Evolutionary conservation across 2,113 vertebrate species (phyloP).

Genomic region (Gopherus evgoodei): DNA sequence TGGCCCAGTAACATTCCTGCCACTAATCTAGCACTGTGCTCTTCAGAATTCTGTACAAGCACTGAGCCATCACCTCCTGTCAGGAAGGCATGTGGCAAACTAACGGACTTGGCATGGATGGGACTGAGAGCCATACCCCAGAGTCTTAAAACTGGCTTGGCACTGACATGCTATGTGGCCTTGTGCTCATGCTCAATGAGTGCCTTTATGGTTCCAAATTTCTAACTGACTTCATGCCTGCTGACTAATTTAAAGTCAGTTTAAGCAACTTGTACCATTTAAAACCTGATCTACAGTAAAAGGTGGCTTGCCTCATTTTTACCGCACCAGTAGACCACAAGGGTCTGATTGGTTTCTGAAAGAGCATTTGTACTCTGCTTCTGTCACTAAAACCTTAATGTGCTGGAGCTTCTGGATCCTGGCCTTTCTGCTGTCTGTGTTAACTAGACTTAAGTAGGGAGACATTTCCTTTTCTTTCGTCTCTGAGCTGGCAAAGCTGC

Average conservation of each 20-base stretch:
- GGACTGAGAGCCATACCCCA: neutral
- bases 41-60: neutral
- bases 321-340: neutral
- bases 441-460: neutral
- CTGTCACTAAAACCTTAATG: neutral
- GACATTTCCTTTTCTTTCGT: neutral
- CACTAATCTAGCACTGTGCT: neutral
- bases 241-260: too few species aligned
- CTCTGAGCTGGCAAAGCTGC: neutral
- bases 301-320: neutral
- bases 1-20: neutral
- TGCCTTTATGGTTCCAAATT: neutral
- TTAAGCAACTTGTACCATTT: neutral
- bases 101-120: neutral
- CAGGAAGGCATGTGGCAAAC: neutral
- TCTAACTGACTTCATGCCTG: conserved; percentile 14
- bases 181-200: neutral
- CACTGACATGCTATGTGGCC: neutral
- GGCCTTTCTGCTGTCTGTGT: neutral
- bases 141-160: neutral
- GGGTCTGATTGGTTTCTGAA: neutral
- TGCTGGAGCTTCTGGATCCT: neutral
- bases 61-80: neutral
- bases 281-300: neutral
- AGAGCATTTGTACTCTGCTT: neutral